Conservation (phyloP, 2,113 vertebrate species). For the Bombycilla garrulus region DNA sequence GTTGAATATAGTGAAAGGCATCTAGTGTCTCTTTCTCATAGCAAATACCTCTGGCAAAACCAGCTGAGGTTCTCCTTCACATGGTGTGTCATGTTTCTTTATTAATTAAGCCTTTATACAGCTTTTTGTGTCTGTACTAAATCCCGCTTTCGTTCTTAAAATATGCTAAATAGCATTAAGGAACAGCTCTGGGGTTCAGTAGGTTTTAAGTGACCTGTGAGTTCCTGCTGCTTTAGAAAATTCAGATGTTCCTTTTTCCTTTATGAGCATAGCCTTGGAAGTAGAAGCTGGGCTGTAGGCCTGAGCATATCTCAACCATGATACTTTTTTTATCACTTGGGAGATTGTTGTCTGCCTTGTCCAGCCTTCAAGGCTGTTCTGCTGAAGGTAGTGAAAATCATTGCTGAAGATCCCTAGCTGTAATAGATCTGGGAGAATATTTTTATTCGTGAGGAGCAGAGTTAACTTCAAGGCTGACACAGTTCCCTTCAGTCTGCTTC, state of each 20-base stretch:
- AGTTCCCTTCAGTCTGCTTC: neutral
- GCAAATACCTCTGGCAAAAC: neutral
- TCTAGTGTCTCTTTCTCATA: neutral
- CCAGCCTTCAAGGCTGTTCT: neutral
- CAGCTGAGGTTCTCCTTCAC: neutral
- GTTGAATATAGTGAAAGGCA: neutral
- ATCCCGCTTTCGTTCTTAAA: neutral
- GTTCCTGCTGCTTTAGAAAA: neutral
- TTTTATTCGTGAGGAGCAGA: neutral
- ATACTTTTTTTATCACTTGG: neutral
- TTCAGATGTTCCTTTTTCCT: neutral
- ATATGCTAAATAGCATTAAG: neutral
- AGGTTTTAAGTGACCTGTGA: neutral
- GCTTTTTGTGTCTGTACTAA: neutral
- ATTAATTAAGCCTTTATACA: neutral
- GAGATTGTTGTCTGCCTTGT: neutral
- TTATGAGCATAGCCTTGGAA: neutral
- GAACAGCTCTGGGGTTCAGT: neutral
- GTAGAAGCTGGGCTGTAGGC: neutral
- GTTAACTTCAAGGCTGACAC: neutral
- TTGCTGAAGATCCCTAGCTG: neutral
- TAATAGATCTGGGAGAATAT: neutral
- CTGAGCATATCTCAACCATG: neutral
- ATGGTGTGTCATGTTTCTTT: neutral
- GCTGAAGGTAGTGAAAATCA: neutral